A percentile compares a stretch with the other conserved stretches of the same genome.
Conservation (phyloP, 2,888 invertebrate genomes). For the Troides helena region DNA sequence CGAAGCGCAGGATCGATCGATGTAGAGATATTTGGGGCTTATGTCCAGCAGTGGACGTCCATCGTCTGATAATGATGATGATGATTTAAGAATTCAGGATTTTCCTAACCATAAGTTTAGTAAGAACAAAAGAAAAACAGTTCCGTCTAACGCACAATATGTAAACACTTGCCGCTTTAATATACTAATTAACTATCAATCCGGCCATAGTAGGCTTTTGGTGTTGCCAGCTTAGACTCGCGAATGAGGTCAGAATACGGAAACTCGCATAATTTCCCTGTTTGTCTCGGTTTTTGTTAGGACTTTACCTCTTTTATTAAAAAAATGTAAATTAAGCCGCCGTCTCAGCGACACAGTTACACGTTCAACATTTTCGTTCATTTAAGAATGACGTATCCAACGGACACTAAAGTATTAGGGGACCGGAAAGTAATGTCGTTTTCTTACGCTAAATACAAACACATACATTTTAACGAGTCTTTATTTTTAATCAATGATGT, state of each 20-base stretch:
- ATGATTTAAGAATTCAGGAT: no score
- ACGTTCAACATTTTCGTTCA: conserved; percentile 17
- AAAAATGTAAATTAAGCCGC: conserved; percentile 26
- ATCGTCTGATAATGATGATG: no score
- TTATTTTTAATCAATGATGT: no score
- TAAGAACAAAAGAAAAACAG: not conserved
- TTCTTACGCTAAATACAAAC: no score
- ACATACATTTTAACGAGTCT: no score
- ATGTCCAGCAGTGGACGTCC: no score
- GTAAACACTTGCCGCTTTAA: not conserved
- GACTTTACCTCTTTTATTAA: conserved; percentile 29
- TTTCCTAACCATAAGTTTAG: no score
- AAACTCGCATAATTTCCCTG: conserved; percentile 28
- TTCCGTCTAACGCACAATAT: not conserved
- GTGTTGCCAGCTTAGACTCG: conserved; percentile 17
- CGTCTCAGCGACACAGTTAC: conserved; percentile 23
- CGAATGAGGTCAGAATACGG: conserved; percentile 26
- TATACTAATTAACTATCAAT: conserved; percentile 9
- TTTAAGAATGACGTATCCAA: conserved; percentile 3
- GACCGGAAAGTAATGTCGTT: no score
- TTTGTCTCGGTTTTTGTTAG: conserved; percentile 27
- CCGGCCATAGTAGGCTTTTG: not conserved
- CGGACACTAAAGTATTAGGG: not conserved
- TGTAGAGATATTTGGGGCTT: no score
- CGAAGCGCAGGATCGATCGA: no score